Conservation (phyloP, 1,140 invertebrate species). For the Cherax destructor region DNA sequence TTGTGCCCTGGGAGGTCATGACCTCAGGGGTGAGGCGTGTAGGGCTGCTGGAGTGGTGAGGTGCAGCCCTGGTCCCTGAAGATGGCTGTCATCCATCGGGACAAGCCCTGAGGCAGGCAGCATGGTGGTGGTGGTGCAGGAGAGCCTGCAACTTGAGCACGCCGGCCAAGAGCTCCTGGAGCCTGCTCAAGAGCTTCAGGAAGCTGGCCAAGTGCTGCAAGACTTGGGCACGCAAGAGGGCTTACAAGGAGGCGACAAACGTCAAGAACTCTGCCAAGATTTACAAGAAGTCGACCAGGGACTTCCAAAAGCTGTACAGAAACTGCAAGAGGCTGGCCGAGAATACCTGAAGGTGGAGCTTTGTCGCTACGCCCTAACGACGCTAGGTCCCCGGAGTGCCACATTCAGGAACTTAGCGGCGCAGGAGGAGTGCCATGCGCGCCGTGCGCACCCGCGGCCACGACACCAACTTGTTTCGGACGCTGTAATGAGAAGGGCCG, state of each 20-base stretch:
- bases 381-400: background rate
- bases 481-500: background rate
- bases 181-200: background rate
- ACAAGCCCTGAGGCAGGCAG: constrained; percentile 17
- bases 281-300: background rate
- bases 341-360: background rate
- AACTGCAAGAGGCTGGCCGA: background rate
- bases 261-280: background rate
- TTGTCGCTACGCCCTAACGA: background rate
- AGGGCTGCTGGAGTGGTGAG: constrained; percentile 18
- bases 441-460: background rate
- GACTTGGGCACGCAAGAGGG: background rate
- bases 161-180: background rate
- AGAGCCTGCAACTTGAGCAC: background rate
- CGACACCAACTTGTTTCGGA: background rate
- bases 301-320: background rate
- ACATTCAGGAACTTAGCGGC: background rate
- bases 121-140: background rate
- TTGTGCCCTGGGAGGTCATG: constrained; percentile 1
- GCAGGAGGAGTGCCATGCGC: background rate
- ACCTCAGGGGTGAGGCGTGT: background rate
- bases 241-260: background rate
- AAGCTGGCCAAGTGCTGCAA: background rate
- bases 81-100: constrained; percentile 19
- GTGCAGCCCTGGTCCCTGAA: background rate